Base-by-base conservation (phyloP, 2,888 invertebrate species). In the Xylota sylvarum region DNA sequence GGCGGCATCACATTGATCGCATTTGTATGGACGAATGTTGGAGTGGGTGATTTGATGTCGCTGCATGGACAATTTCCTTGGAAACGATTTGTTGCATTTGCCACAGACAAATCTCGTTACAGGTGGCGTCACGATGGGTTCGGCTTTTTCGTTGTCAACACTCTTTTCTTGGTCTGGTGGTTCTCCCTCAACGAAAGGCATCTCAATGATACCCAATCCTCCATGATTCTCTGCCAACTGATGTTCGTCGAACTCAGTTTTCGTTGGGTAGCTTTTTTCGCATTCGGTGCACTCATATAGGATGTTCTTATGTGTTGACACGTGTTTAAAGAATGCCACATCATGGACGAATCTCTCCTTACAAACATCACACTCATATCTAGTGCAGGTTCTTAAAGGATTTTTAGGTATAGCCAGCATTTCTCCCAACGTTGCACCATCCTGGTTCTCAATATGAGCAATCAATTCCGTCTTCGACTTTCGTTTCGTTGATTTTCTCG, bases 1-100 rank as follows among this genome's bases (percentile, higher is more conserved):
- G 3, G 64, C 65, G 2, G 89, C 88, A 5, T 91, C 90, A 82
- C 94, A 94, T 17, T 94, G 93, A 90, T 94, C 94, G 91, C 96
- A 96, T 58, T 92, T 90, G 89, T 94, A 95, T 0, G 95, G 95
- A 43, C 96, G 93, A 43, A 94, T 94, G 65, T 95, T 94, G 88
- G 96, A 94, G 94, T 98, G 95, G 88, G 97, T 95, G 88, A 96
- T 90, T 93, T 97, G 95, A 94, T 98, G 96, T 88, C 96, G 93
- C 90, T 95, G 94, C 88, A 97, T 92, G 69, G 96, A 92, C 90
- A 96, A 96, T 88, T 95, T 95, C 91, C 96, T 96, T 88, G 95
- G 95, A 93, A 97, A 97, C 76, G 94, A 93, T 91, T 96, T 96
- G 64, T 94, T 94, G 91, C 97, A 97, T 89, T 95, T 95, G 89